A percentile compares a stretch with the other conserved stretches of the same genome.
phyloP scores from a whole-genome alignment of 2,113 vertebrate species.

The Eulacestoma nigropectus region DNA sequence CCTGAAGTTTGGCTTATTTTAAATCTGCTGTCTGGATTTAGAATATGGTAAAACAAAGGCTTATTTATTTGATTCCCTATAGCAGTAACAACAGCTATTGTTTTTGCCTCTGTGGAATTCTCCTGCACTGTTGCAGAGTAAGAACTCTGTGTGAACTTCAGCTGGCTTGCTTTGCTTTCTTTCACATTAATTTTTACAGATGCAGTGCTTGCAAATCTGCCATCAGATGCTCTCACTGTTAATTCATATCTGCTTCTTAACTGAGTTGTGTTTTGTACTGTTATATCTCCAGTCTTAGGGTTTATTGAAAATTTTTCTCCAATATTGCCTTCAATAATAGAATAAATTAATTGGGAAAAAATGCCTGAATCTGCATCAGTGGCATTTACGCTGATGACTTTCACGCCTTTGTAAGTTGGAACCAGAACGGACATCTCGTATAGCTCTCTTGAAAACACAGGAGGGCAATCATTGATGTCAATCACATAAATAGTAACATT shows the following conservation, averaged over 20 bases:
- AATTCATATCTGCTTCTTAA: conserved; percentile 93
- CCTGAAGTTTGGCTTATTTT: conserved; percentile 91
- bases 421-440: conserved; percentile 85
- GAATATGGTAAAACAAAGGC: conserved; percentile 88
- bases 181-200: conserved; percentile 89
- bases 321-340: conserved; percentile 93
- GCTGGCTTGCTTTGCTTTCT: conserved; percentile 85
- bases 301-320: conserved; percentile 92
- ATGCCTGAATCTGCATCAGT: conserved; percentile 86
- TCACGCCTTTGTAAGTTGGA: conserved; percentile 91
- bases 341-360: conserved; percentile 88
- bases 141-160: conserved; percentile 87
- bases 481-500: conserved; percentile 91
- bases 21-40: conserved; percentile 92
- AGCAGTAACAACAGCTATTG: conserved; percentile 82
- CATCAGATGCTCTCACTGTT: conserved; percentile 87
- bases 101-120: conserved; percentile 85
- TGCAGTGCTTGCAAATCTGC: conserved; percentile 82
- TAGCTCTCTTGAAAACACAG: conserved; percentile 82
- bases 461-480: conserved; percentile 92
- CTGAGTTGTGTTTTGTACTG: conserved; percentile 89
- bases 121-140: conserved; percentile 85
- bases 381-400: conserved; percentile 83
- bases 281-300: conserved; percentile 78
- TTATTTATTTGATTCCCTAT: conserved; percentile 91